A percentile compares a stretch with the other conserved stretches of the same genome.
phyloP scores from a whole-genome alignment of 2,797 vertebrate genomes.

The Nothura maculosa region DNA sequence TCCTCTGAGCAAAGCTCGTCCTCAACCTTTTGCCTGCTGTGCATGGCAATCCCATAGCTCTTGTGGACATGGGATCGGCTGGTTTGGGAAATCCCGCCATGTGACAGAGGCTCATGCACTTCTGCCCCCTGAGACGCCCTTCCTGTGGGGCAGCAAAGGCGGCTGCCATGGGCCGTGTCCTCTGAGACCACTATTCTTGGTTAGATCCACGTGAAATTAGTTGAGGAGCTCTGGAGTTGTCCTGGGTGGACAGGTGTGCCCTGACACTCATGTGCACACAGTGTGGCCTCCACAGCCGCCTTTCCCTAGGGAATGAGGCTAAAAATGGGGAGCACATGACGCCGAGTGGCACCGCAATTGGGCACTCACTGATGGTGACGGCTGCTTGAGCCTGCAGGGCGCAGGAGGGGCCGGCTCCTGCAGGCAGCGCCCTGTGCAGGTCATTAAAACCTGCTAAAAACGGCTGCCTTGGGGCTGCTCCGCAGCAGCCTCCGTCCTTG shows the following conservation, averaged over 20 bases:
- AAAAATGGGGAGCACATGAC: accelerated
- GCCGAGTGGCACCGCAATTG: not conserved
- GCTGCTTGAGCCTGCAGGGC: not conserved
- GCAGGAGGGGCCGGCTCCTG: not conserved
- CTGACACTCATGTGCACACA: no score
- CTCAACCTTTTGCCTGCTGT: not conserved
- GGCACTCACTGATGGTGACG: not conserved
- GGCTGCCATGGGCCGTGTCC: not conserved
- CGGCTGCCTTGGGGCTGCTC: accelerated
- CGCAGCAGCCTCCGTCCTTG: not conserved
- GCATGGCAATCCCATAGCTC: not conserved
- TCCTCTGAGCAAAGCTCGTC: not conserved
- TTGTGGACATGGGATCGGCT: not conserved
- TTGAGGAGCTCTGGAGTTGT: not conserved
- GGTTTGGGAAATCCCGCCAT: not conserved
- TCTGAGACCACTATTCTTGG: not conserved
- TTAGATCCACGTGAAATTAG: not conserved
- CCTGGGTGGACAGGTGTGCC: accelerated
- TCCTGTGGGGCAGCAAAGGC: accelerated
- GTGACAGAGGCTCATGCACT: not conserved
- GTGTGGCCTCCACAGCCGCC: not conserved
- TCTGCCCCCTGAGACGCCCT: not conserved
- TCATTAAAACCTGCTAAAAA: not conserved
- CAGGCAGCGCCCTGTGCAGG: not conserved
- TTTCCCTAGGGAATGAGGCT: not conserved